phyloP scores from a whole-genome alignment of 2,797 vertebrate genomes.

The Cynopterus sphinx region DNA sequence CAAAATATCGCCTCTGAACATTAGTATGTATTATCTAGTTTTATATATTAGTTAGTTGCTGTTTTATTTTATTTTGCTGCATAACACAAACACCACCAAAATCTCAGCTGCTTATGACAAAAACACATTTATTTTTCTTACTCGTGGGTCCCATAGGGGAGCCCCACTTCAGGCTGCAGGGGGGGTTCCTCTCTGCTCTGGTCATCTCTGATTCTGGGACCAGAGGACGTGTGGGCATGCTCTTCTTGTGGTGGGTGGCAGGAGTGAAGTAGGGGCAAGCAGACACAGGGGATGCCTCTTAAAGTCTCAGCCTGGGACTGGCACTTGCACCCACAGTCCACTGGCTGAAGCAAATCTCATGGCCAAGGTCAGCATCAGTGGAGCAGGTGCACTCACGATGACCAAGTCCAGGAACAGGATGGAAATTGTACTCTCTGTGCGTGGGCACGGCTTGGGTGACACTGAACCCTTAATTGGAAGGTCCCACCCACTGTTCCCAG shows the following conservation, averaged over 20 bases:
- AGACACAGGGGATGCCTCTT: not conserved
- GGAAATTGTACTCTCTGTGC: accelerated
- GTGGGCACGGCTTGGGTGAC: not conserved
- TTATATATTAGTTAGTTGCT: not conserved
- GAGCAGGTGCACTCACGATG: not conserved
- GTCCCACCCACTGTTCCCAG: accelerated
- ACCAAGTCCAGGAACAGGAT: not conserved
- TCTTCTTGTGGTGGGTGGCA: not conserved
- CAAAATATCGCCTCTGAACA: not conserved
- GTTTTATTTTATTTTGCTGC: not conserved
- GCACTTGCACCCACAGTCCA: not conserved
- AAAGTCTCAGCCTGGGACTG: not conserved
- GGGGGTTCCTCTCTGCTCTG: not conserved
- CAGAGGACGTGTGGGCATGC: accelerated
- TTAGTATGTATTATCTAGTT: not conserved
- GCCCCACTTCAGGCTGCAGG: not conserved
- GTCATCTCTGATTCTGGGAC: not conserved
- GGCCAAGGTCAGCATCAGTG: not conserved
- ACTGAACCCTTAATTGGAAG: accelerated
- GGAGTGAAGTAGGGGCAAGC: accelerated
- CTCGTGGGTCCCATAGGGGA: not conserved
- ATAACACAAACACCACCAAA: not conserved
- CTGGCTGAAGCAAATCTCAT: not conserved
- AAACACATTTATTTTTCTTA: not conserved
- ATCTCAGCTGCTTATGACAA: not conserved